These are phyloP conservation scores for Limnephilus auricula DNA, from an alignment of 2,888 invertebrate genomes.

Conservation along the genomic window DNA sequence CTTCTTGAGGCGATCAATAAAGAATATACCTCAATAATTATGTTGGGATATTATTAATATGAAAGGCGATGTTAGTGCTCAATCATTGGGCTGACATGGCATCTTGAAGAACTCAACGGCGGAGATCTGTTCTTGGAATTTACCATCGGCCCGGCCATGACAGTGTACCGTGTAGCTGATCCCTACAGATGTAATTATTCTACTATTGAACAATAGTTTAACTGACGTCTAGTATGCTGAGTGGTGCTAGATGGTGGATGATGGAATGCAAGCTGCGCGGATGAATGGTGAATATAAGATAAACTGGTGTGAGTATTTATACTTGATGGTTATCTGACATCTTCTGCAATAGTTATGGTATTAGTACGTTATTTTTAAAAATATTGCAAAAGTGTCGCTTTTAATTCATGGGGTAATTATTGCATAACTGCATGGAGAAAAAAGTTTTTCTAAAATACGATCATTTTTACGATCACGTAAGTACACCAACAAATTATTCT, in stretches of 20 bases:
- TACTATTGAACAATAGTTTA: not conserved
- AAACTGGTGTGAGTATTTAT: not conserved
- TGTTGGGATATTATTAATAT: conserved; percentile 22
- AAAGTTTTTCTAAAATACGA: no score
- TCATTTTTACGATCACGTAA: no score
- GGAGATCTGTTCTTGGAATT: not conserved
- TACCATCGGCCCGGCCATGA: not conserved
- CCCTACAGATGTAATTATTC: not conserved
- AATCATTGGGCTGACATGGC: conserved; percentile 10
- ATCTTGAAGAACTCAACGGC: not conserved
- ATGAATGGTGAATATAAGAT: not conserved
- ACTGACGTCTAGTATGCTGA: not conserved
- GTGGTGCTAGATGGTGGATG: not conserved
- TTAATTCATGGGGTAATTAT: no score
- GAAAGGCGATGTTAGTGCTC: not conserved
- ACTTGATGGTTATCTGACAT: not conserved
- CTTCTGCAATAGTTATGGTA: not conserved
- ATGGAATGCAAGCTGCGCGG: not conserved
- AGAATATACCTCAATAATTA: not conserved
- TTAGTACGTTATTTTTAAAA: not conserved
- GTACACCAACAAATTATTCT: no score
- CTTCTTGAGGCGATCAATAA: conserved; percentile 16
- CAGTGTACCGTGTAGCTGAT: not conserved
- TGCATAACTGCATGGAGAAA: no score
- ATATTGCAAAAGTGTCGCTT: no score